Conservation (phyloP, 2,888 invertebrate genomes). For the Pinctada fucata region DNA sequence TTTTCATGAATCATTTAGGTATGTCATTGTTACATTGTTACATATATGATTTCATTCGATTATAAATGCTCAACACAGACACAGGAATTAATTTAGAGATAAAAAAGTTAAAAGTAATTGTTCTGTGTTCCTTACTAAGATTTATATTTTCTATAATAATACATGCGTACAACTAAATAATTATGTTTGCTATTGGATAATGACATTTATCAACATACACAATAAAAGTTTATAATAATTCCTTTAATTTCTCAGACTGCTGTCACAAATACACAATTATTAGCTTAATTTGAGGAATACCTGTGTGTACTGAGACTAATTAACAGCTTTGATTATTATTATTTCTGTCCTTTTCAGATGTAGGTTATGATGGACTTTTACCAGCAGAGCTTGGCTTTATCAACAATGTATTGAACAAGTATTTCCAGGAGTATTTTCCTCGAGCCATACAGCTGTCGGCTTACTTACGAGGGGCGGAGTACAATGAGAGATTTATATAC, state of each 20-base stretch:
- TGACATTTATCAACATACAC: too few relatives aligned
- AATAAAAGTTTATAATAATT: too few relatives aligned
- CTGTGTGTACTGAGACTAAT: background rate
- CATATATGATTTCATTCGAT: background rate
- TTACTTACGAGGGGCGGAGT: slow-evolving; percentile 54
- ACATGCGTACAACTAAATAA: too few relatives aligned
- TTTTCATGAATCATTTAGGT: slow-evolving; percentile 66
- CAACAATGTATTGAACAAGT: slow-evolving; percentile 68
- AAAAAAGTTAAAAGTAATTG: too few relatives aligned
- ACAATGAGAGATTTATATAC: slow-evolving; percentile 67
- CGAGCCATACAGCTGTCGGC: slow-evolving; percentile 57
- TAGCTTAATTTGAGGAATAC: background rate
- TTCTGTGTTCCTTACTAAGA: too few relatives aligned
- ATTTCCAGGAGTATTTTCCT: slow-evolving; percentile 70
- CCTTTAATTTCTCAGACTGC: too few relatives aligned
- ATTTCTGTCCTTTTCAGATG: slow-evolving; percentile 49
- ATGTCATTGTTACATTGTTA: slow-evolving; percentile 18
- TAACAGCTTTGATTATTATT: background rate
- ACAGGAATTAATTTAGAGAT: too few relatives aligned
- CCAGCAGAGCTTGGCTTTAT: slow-evolving; percentile 59
- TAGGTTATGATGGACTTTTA: slow-evolving; percentile 65
- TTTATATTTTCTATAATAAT: too few relatives aligned
- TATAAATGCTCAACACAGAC: too few relatives aligned
- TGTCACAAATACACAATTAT: background rate
- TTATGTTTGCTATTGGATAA: too few relatives aligned